phyloP scores from a whole-genome alignment of 2,797 vertebrate species.

The Mareca strepera region DNA sequence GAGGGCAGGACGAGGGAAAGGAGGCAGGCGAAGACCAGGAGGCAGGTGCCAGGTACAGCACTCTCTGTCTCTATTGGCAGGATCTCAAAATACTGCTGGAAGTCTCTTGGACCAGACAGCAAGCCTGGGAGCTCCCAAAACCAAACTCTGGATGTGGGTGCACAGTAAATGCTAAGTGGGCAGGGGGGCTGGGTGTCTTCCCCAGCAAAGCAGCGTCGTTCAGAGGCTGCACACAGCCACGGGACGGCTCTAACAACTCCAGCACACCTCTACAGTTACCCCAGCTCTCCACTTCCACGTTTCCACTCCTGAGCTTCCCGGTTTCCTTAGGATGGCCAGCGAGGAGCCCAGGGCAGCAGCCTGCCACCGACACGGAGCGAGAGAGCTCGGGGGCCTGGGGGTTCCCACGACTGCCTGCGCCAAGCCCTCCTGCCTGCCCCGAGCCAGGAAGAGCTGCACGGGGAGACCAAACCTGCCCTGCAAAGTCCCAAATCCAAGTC shows the following conservation, averaged over 20 bases:
- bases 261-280: not conserved
- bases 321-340: not conserved
- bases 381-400: not conserved
- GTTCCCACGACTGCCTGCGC: slow-evolving; percentile 32
- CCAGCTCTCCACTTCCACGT: not conserved
- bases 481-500: slow-evolving; percentile 51
- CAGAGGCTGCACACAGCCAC: not conserved
- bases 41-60: slow-evolving; percentile 54
- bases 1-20: slow-evolving; percentile 30
- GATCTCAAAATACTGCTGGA: not conserved
- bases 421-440: slow-evolving; percentile 15
- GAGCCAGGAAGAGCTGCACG: slow-evolving; percentile 7
- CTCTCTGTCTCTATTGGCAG: not conserved
- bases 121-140: not conserved
- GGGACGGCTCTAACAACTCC: not conserved
- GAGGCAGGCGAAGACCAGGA: slow-evolving; percentile 44
- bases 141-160: not conserved
- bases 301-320: not conserved
- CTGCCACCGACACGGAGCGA: not conserved
- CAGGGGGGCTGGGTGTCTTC: fast-evolving
- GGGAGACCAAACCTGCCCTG: slow-evolving; percentile 56
- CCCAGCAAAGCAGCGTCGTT: not conserved
- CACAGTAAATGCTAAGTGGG: not conserved
- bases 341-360: not conserved
- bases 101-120: not conserved